Conservation (phyloP, 1,140 invertebrate genomes). For the Heliconius congener region DNA sequence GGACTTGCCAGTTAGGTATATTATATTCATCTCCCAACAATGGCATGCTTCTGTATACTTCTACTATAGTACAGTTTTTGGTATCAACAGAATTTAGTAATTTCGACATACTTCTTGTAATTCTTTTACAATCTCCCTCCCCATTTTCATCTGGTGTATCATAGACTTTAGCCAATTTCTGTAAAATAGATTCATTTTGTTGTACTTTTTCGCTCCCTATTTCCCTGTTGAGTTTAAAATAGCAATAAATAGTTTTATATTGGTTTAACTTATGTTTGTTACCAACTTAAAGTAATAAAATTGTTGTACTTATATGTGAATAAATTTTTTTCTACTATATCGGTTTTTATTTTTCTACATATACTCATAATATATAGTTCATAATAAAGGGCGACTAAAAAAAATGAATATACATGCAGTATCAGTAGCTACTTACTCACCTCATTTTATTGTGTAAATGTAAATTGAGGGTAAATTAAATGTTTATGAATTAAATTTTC, state of each 20-base stretch:
- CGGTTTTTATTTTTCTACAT: neutral
- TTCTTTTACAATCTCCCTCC: conserved; percentile 30
- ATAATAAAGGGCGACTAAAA: too few relatives aligned
- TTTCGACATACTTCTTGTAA: conserved; percentile 54
- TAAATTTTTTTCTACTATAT: conserved; percentile 52
- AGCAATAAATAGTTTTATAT: conserved; percentile 26
- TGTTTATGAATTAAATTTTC: neutral
- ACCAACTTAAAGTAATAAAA: conserved; percentile 26
- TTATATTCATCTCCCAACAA: conserved; percentile 60
- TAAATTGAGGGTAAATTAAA: neutral
- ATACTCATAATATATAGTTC: neutral
- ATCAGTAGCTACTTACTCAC: neutral
- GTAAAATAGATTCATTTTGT: conserved; percentile 12
- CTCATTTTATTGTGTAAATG: neutral
- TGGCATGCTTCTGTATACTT: conserved; percentile 66
- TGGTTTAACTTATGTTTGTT: conserved; percentile 11
- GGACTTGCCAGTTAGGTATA: conserved; percentile 61
- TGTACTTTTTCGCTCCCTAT: neutral
- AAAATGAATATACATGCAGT: neutral
- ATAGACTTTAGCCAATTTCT: conserved; percentile 11
- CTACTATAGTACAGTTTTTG: conserved; percentile 56
- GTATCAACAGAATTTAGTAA: conserved; percentile 34
- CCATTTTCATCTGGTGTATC: conserved; percentile 20
- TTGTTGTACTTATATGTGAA: conserved; percentile 62
- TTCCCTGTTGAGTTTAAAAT: conserved; percentile 16